These are phyloP conservation scores for Scaptodrosophila latifasciaeformis DNA, from an alignment of 2,888 invertebrate species.

Conservation along the genomic window DNA sequence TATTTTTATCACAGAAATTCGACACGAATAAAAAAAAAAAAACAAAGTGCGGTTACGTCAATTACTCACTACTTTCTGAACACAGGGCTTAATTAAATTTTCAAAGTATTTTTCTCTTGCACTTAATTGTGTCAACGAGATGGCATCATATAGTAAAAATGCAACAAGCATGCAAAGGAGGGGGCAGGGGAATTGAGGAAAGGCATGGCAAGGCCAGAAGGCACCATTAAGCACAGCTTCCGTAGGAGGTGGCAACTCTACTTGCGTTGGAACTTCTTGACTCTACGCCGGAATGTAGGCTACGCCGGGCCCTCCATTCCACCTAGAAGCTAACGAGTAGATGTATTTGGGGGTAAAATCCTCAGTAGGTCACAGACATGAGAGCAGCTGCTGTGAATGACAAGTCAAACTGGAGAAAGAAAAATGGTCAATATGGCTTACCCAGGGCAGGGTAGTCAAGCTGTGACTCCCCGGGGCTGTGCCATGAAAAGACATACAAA, in stretches of 20 bases:
- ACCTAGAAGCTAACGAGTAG: too few species aligned
- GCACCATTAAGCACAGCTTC: conserved; percentile 38
- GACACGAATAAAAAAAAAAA: too few species aligned
- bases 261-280: conserved; percentile 11
- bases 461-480: conserved; percentile 24
- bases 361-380: conserved; percentile 56
- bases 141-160: conserved; percentile 14
- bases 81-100: conserved; percentile 54
- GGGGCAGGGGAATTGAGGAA: background rate
- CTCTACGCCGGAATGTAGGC: conserved; percentile 50
- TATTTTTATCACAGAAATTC: too few species aligned
- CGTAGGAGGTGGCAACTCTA: conserved; percentile 8
- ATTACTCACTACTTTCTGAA: conserved; percentile 10
- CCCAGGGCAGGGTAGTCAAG: too few species aligned
- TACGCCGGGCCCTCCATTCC: conserved; percentile 22
- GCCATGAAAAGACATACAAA: conserved; percentile 2
- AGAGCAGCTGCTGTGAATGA: conserved; percentile 49
- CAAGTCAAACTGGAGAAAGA: too few species aligned
- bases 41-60: conserved; percentile 45
- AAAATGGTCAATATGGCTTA: too few species aligned
- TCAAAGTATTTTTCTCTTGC: conserved; percentile 56
- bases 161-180: conserved; percentile 19
- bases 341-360: too few species aligned
- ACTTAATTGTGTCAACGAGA: conserved; percentile 52
- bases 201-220: too few species aligned